Evolutionary conservation across 2,113 vertebrate genomes (phyloP).

Genomic region (Nannospalax galili): DNA sequence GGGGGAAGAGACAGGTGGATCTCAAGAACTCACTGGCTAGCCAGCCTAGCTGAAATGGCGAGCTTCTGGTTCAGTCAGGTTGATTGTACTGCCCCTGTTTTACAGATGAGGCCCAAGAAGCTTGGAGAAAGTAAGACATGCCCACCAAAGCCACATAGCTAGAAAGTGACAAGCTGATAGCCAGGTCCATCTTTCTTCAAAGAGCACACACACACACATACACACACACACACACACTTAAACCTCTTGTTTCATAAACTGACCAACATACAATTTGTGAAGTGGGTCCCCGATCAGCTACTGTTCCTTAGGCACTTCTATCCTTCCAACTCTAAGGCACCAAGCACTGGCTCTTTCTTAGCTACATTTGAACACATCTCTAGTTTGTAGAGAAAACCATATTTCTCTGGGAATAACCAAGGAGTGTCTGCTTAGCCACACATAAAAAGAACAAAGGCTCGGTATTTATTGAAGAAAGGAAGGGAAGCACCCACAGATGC

Average conservation of each 20-base stretch:
- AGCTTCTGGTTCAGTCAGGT: no score
- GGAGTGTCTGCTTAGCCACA: not conserved
- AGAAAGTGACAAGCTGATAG: not conserved
- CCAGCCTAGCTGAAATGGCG: no score
- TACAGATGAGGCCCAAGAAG: not conserved
- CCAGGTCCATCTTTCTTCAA: not conserved
- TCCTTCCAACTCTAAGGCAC: not conserved
- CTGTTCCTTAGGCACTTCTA: not conserved
- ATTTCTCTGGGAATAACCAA: not conserved
- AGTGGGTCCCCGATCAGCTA: not conserved
- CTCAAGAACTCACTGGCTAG: not conserved
- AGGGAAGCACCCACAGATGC: not conserved
- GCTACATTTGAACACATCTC: not conserved
- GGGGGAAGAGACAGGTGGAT: not conserved
- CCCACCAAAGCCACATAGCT: not conserved
- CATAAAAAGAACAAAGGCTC: slow-evolving; percentile 18
- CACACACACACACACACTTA: not conserved
- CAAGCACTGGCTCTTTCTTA: not conserved
- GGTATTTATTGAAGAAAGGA: not conserved
- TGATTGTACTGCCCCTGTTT: not conserved
- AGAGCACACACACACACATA: not conserved
- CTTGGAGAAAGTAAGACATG: not conserved
- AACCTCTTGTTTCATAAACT: not conserved
- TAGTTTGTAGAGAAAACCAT: not conserved
- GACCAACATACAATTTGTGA: not conserved